These are phyloP conservation scores for Rhineura floridana DNA, from an alignment of 2,113 vertebrate species.

Conservation along the genomic window DNA sequence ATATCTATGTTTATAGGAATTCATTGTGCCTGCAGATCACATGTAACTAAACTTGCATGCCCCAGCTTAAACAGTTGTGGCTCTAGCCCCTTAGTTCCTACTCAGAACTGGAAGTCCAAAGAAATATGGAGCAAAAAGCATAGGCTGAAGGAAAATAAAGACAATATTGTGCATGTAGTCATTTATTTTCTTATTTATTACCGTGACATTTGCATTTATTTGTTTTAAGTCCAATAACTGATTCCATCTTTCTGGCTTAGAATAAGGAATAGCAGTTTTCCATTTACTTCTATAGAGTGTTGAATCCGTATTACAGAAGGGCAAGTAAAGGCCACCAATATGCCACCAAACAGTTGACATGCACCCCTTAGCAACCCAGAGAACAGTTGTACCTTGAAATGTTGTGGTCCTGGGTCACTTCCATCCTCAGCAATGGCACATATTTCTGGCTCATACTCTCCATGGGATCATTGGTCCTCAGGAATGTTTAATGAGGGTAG, in stretches of 20 bases:
- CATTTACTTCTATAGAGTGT: neutral
- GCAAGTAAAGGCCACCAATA: neutral
- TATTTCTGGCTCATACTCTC: neutral
- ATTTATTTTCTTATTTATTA: neutral
- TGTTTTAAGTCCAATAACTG: neutral
- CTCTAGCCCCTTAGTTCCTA: neutral
- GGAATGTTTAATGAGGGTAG: neutral
- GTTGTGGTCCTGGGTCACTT: neutral
- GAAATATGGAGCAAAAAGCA: slow-evolving; percentile 30
- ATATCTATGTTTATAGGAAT: neutral
- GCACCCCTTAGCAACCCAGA: neutral
- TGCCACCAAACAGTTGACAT: neutral
- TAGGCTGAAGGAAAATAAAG: slow-evolving; percentile 27
- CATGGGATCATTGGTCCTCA: neutral
- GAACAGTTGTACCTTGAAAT: neutral
- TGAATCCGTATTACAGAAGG: neutral
- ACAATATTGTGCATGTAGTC: neutral
- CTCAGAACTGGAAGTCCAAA: slow-evolving; percentile 22
- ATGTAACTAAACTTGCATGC: neutral
- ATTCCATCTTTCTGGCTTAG: neutral
- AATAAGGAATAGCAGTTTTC: neutral
- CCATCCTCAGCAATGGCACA: neutral
- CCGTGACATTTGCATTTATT: neutral
- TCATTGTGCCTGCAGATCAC: neutral
- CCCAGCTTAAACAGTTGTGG: neutral